Base-by-base conservation (phyloP, 2,113 vertebrate species). In the Scytalopus superciliaris region DNA sequence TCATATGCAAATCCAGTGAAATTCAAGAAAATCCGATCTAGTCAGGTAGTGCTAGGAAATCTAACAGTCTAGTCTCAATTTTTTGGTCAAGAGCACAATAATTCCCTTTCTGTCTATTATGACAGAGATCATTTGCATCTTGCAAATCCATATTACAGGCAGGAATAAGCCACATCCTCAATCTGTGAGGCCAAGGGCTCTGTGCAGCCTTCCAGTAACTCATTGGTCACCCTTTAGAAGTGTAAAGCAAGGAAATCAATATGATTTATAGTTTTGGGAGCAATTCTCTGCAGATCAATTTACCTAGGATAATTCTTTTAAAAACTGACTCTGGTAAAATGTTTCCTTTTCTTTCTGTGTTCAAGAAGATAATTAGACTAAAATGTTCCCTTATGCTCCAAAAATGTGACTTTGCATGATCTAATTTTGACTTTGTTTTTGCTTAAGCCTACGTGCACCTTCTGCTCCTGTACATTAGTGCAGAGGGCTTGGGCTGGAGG, bases 351-450 rank as follows among this genome's bases (percentile, higher is more conserved):
- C 83, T 89, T 94, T 96, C 86, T 72, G 49, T n/a, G 69, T 80
- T 87, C 90, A 76, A 74, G 86, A 89, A 79, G 90, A 57, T 92
- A 92, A 96, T 97, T 90, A 89, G 83, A 76, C 76, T 90, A 96
- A 96, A 96, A 89, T 92, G 93, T 78, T 96, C 94, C 96, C 94
- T 86, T 84, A 90, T 93, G 92, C 33, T 95, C 44, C 44, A 94
- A 90, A 97, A 95, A 90, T 84, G 88, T 91, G 69, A 72, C 68
- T 95, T 92, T 28, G 62, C 37, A 18, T 69, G 83, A 78, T 90
- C 57, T 87, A 59, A 67, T 79, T 89, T 94, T 96, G 49, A 42
- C 66, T 89, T 93, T 72, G 44, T 25, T 90, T 89, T 84, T n/a
- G 31, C 59, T 87, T 60, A 57, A 95, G 30, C 37, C 21, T 75